Conservation (phyloP, 2,888 invertebrate genomes). For the Cantharis lateralis region DNA sequence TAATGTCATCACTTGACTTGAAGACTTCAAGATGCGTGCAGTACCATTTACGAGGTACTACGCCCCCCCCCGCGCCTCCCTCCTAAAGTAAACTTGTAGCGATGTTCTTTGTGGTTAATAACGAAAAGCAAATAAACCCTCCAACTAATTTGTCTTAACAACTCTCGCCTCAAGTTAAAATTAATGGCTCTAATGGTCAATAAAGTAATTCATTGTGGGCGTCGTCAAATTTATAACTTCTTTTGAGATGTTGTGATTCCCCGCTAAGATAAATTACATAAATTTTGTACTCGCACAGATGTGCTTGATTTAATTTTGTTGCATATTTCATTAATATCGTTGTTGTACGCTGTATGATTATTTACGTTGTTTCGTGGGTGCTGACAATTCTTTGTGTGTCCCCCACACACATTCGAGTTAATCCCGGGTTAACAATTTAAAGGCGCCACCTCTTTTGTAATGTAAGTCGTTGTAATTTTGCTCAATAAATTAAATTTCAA, state of each 20-base stretch:
- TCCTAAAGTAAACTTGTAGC: neutral
- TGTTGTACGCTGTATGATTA: neutral
- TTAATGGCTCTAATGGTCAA: conserved; percentile 44
- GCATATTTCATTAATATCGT: neutral
- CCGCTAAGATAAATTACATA: conserved; percentile 44
- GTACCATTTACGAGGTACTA: neutral
- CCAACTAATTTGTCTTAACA: conserved; percentile 35
- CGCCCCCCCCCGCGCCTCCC: neutral
- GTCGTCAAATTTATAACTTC: conserved; percentile 43
- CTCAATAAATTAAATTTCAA: neutral
- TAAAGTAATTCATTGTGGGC: conserved; percentile 44
- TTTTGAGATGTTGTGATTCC: conserved; percentile 44
- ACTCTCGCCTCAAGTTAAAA: conserved; percentile 35
- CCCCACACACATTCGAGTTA: neutral
- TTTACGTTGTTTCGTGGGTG: neutral
- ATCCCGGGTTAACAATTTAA: neutral
- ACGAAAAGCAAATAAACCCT: conserved; percentile 4
- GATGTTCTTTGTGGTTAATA: neutral
- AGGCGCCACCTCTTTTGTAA: neutral
- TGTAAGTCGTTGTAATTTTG: neutral
- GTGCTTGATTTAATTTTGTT: conserved; percentile 12
- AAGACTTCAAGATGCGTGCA: neutral
- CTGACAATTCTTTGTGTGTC: neutral
- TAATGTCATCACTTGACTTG: neutral
- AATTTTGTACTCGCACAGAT: conserved; percentile 33